A percentile compares a stretch with the other conserved stretches of the same genome.
Conservation (phyloP, 2,888 invertebrate genomes). For the Callosobruchus maculatus region DNA sequence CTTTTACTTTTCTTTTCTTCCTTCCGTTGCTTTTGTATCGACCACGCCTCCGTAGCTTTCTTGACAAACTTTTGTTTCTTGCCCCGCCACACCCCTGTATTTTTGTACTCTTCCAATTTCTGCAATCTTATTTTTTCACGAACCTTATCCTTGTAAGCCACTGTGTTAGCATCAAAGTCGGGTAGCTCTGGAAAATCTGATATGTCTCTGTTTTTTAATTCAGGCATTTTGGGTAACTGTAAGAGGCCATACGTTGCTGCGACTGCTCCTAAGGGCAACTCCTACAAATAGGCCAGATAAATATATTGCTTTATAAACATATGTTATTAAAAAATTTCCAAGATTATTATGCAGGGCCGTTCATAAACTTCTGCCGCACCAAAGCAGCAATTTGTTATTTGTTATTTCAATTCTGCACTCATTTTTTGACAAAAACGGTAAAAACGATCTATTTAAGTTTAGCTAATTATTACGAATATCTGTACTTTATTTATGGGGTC, state of each 20-base stretch:
- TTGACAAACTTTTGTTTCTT: constrained; percentile 44
- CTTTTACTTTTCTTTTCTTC: constrained; percentile 61
- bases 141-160: constrained; percentile 76
- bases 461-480: too few relatives aligned
- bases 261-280: constrained; percentile 78
- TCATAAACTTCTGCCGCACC: too few relatives aligned
- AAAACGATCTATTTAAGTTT: too few relatives aligned
- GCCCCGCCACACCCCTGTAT: constrained; percentile 58
- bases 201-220: constrained; percentile 67
- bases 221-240: constrained; percentile 92
- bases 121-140: constrained; percentile 69
- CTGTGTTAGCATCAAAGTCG: constrained; percentile 67
- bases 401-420: too few relatives aligned
- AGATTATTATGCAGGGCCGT: too few relatives aligned
- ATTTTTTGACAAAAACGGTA: too few relatives aligned
- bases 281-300: constrained; percentile 49
- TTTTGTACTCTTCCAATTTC: constrained; percentile 67
- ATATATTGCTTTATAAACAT: too few relatives aligned
- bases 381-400: too few relatives aligned
- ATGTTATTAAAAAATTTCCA: too few relatives aligned
- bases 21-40: constrained; percentile 69
- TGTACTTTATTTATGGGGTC: too few relatives aligned
- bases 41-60: constrained; percentile 73
- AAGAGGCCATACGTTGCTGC: constrained; percentile 88
- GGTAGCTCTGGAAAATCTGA: constrained; percentile 55